phyloP scores from a whole-genome alignment of 1,140 invertebrate species.

The Dendroctonus valens region DNA sequence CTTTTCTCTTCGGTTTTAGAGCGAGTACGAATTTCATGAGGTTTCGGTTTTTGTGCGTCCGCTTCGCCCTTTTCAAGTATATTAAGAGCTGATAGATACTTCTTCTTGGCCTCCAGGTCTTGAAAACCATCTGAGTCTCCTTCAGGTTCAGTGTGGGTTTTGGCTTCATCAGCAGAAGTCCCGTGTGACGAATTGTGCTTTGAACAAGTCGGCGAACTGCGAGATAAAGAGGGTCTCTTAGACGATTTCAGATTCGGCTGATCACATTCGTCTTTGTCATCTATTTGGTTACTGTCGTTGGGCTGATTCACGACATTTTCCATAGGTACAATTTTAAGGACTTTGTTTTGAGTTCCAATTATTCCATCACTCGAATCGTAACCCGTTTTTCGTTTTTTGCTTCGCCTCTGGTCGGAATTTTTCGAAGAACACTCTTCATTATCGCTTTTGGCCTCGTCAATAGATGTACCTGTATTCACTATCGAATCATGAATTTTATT shows the following conservation, averaged over 20 bases:
- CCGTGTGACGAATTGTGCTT: slow-evolving; percentile 19
- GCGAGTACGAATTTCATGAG: slow-evolving; percentile 40
- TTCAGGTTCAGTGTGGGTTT: slow-evolving; percentile 48
- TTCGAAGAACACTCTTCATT: too few species aligned
- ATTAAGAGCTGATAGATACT: slow-evolving; percentile 45
- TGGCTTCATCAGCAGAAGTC: slow-evolving; percentile 42
- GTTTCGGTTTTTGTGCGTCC: slow-evolving; percentile 32
- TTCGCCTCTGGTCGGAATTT: background rate
- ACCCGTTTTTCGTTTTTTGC: slow-evolving; percentile 23
- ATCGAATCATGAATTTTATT: too few species aligned
- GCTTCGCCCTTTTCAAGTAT: slow-evolving; percentile 41
- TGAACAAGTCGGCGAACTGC: slow-evolving; percentile 12
- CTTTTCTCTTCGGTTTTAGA: slow-evolving; percentile 46
- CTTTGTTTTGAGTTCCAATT: slow-evolving; percentile 18
- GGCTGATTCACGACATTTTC: slow-evolving; percentile 29
- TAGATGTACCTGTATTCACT: too few species aligned
- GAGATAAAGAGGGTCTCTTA: slow-evolving; percentile 4
- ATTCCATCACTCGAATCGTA: slow-evolving; percentile 4
- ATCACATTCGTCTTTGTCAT: background rate
- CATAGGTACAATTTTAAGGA: slow-evolving; percentile 35
- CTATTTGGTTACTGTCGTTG: slow-evolving; percentile 13
- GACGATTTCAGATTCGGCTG: slow-evolving; percentile 11
- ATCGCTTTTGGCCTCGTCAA: too few species aligned
- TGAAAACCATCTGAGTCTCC: slow-evolving; percentile 36
- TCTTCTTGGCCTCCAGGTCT: slow-evolving; percentile 42